Base-by-base conservation (phyloP, 1,140 invertebrate genomes). In the Acyrthosiphon pisum region DNA sequence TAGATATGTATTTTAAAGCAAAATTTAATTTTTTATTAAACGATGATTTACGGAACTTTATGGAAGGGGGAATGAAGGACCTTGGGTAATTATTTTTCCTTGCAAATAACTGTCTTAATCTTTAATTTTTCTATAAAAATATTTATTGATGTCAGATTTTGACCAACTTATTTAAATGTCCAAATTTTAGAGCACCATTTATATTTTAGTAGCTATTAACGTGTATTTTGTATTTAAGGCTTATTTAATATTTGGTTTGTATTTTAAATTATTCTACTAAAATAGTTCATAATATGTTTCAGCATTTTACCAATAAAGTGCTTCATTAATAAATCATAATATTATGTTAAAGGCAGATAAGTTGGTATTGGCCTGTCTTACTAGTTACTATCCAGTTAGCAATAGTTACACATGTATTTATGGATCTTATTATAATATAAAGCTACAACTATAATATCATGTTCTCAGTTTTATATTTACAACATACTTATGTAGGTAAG, bases 101-200 rank as follows among this genome's bases (percentile, higher is more conserved):
- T 89, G 88, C 41, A 89, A 56, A 89, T 41, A 89, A 7, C 35
- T 1, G 23, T 89, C 14, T 56, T 56, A 53, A 35, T 48, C 18
- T 22, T 8, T 88, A 8, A 26, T 53, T 89, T 89, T 11, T 2
- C 22, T 37, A 37, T 89, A 46, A 50, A 86, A 56, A 89, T 88
- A 89, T 11, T 41, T n/a, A 37, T 30, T 89, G 88, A 89, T 56
- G 48, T 56, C 50, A 56, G 35, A 89, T 26, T 53, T 26, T 89
- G 35, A 89, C 87, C n/a, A 26, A 48, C 20, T 50, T 88, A 88
- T 88, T 88, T 30, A 88, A 88, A 53, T 88, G 20, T 53, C 8
- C 26, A 86, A 44, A n/a, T 68, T n/a, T 68, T 18, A 68, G 30
- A 68, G 48, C 2, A n/a, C 14, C 20, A 23, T 50, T 88, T 20